phyloP scores from a whole-genome alignment of 2,113 vertebrate genomes.

The Bos indicus region DNA sequence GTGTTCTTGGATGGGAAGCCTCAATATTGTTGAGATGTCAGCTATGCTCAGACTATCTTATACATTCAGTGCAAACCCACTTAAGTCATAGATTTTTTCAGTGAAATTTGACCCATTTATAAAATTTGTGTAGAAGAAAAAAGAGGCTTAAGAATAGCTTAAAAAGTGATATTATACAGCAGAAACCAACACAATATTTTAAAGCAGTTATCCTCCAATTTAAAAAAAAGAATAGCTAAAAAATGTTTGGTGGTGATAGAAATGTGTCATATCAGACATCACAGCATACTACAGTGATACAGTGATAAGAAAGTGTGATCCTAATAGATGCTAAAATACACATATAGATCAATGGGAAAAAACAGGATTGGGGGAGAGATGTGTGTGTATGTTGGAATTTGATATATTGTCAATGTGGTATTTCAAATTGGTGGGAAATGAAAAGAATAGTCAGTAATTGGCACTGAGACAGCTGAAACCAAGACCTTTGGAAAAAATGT shows the following conservation, averaged over 20 bases:
- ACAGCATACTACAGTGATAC: background rate
- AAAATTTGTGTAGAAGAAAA: background rate
- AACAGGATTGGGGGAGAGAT: background rate
- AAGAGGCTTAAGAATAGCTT: background rate
- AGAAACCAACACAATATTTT: background rate
- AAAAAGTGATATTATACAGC: background rate
- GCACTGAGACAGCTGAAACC: background rate
- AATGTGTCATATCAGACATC: background rate
- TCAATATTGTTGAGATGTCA: background rate
- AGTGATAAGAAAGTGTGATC: background rate
- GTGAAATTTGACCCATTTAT: background rate
- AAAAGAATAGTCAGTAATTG: background rate
- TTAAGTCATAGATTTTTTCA: background rate
- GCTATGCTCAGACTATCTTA: background rate
- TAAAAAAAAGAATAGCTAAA: background rate
- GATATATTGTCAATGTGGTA: background rate
- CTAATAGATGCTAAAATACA: background rate
- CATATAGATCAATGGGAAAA: background rate
- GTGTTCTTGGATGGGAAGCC: background rate
- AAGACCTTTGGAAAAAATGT: background rate
- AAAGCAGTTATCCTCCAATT: background rate
- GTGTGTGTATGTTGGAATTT: background rate
- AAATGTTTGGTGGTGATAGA: background rate
- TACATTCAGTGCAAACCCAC: background rate
- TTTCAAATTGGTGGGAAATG: background rate